These are phyloP conservation scores for Aplochiton taeniatus DNA, from an alignment of 2,797 vertebrate genomes.

Conservation along the genomic window DNA sequence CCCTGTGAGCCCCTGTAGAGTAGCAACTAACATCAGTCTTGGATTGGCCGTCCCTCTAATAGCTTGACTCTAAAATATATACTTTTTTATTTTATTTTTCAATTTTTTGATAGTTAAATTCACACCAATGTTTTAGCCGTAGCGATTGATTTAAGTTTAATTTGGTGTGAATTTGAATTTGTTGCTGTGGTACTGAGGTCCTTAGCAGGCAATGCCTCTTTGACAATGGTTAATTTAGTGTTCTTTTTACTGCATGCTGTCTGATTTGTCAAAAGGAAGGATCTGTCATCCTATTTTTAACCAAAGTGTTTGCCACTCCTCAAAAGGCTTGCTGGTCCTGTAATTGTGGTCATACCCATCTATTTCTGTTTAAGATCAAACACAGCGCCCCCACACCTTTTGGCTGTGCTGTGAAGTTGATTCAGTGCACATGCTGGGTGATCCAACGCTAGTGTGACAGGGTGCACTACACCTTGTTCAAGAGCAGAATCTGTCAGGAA, in stretches of 20 bases:
- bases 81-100: too few relatives aligned
- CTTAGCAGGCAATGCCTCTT: slow-evolving; percentile 32
- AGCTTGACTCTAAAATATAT: not conserved
- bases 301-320: slow-evolving; percentile 13
- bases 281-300: slow-evolving; percentile 39
- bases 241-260: slow-evolving; percentile 31
- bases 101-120: not conserved
- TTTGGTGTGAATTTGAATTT: slow-evolving; percentile 1
- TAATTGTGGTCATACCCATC: not conserved
- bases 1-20: slow-evolving; percentile 6
- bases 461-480: too few relatives aligned
- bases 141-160: slow-evolving; percentile 6
- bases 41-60: slow-evolving; percentile 13
- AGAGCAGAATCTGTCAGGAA: too few relatives aligned
- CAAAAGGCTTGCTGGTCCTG: slow-evolving; percentile 2
- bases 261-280: slow-evolving; percentile 41
- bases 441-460: not conserved
- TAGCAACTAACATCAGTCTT: slow-evolving; percentile 51
- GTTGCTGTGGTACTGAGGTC: not conserved
- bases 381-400: not conserved
- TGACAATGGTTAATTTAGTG: slow-evolving; percentile 1
- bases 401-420: not conserved
- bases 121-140: not conserved
- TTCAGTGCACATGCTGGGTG: not conserved
- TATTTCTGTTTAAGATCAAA: not conserved